Evolutionary conservation across 2,888 invertebrate genomes (phyloP).

Genomic region (Drosophila fungiperda): DNA sequence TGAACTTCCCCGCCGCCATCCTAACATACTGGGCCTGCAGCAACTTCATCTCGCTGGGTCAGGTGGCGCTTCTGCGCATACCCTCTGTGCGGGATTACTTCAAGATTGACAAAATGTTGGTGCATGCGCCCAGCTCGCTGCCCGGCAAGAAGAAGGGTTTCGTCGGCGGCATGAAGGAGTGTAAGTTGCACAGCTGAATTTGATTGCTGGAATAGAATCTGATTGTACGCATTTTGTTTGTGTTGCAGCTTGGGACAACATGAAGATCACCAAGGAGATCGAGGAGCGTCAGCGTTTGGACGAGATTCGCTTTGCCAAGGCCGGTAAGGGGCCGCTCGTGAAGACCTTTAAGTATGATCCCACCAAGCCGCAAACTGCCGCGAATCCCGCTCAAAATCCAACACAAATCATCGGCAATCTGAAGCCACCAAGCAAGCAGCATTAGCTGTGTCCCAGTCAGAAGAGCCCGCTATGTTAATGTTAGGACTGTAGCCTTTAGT

Average conservation of each 20-base stretch:
- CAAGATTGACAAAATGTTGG: slow-evolving; percentile 89
- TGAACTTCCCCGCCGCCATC: slow-evolving; percentile 95
- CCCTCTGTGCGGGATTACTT: slow-evolving; percentile 91
- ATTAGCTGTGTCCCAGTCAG: slow-evolving; percentile 22
- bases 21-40: slow-evolving; percentile 95
- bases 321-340: slow-evolving; percentile 93
- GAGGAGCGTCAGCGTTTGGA: slow-evolving; percentile 92
- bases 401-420: slow-evolving; percentile 4
- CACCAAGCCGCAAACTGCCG: slow-evolving; percentile 85
- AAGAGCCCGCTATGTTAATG: slow-evolving; percentile 39
- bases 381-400: not conserved
- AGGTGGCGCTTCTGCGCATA: slow-evolving; percentile 90
- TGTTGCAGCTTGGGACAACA: slow-evolving; percentile 91
- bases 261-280: slow-evolving; percentile 91
- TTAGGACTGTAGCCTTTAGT: slow-evolving; percentile 61
- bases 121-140: slow-evolving; percentile 87
- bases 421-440: slow-evolving; percentile 41
- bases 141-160: slow-evolving; percentile 92
- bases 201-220: not conserved
- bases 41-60: slow-evolving; percentile 93
- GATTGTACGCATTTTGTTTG: not conserved
- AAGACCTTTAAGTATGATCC: slow-evolving; percentile 96
- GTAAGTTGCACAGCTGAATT: slow-evolving; percentile 85
- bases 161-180: slow-evolving; percentile 91
- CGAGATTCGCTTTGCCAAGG: slow-evolving; percentile 91